Percentiles rank a stretch among this genome's conserved stretches.
These are phyloP conservation scores for Apostichopus leukothele DNA, from an alignment of 53 echinoderm and acorn worm genomes.

Conservation along the genomic window DNA sequence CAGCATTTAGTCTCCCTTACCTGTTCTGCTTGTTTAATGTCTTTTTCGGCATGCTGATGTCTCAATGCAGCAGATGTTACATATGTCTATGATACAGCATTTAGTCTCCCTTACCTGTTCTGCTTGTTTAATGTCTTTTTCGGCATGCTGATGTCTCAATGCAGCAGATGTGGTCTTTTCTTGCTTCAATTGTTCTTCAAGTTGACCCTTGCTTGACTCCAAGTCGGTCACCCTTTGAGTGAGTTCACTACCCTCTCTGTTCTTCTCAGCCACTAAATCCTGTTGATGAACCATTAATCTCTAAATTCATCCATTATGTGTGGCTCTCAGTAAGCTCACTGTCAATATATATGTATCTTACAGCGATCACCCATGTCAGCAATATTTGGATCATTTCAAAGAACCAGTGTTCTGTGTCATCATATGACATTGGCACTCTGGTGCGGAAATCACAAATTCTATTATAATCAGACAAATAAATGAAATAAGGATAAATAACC, in stretches of 20 bases:
- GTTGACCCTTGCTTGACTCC: slow-evolving; percentile 48
- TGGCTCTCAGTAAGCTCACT: too few species aligned
- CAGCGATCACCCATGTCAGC: too few species aligned
- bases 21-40: slow-evolving; percentile 56
- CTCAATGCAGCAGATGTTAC: slow-evolving; percentile 31
- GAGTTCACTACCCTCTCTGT: slow-evolving; percentile 56
- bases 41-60: slow-evolving; percentile 65
- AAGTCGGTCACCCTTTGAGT: slow-evolving; percentile 56
- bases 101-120: slow-evolving; percentile 34
- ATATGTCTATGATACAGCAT: too few species aligned
- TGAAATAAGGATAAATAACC: too few species aligned
- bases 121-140: slow-evolving; percentile 62
- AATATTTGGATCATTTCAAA: too few species aligned
- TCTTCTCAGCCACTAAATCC: slow-evolving; percentile 64
- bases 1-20: background rate
- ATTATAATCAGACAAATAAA: too few species aligned
- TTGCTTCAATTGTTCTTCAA: slow-evolving; percentile 66
- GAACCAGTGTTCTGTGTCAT: too few species aligned
- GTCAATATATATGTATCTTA: too few species aligned
- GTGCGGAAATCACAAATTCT: too few species aligned
- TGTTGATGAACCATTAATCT: slow-evolving; percentile 32
- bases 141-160: slow-evolving; percentile 57
- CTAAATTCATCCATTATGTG: too few species aligned
- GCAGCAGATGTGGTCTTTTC: slow-evolving; percentile 61
- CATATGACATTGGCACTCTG: too few species aligned